Conservation (phyloP, 1,140 invertebrate genomes). For the Drosophila rhopaloa region DNA sequence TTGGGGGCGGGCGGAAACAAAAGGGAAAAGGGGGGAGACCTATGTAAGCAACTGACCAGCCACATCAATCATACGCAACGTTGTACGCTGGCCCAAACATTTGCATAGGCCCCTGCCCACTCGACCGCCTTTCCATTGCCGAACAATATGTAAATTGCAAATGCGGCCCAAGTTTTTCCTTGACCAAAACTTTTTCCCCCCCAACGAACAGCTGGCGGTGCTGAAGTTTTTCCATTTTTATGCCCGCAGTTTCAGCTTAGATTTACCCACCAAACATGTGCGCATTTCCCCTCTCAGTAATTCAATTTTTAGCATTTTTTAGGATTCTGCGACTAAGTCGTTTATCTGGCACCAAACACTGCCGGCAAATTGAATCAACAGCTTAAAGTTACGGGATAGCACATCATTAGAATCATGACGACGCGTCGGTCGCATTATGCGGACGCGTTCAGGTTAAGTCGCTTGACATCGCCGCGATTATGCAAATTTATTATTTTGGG, state of each 20-base stretch:
- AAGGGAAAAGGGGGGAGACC: neutral
- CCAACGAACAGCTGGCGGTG: constrained; percentile 36
- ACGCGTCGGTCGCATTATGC: constrained; percentile 54
- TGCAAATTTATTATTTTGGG: constrained; percentile 54
- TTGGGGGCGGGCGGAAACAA: neutral
- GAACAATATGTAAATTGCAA: constrained; percentile 75
- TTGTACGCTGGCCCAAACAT: constrained; percentile 62
- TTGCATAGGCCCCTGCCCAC: constrained; percentile 62
- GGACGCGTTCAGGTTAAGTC: constrained; percentile 62
- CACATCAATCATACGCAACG: constrained; percentile 79
- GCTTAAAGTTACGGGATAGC: constrained; percentile 40
- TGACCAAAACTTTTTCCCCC: constrained; percentile 20
- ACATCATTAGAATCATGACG: constrained; percentile 53
- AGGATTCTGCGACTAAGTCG: constrained; percentile 65
- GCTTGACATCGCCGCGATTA: constrained; percentile 54
- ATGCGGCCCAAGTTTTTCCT: constrained; percentile 37
- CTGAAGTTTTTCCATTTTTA: constrained; percentile 35
- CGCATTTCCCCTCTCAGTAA: constrained; percentile 33
- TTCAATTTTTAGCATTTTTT: constrained; percentile 68
- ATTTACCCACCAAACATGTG: constrained; percentile 29
- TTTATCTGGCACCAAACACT: constrained; percentile 71
- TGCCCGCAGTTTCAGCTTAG: constrained; percentile 52
- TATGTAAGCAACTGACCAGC: constrained; percentile 50
- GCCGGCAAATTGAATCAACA: constrained; percentile 67
- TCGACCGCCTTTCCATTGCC: constrained; percentile 35